phyloP scores from a whole-genome alignment of 2,113 vertebrate species.

The Bufo gargarizans region DNA sequence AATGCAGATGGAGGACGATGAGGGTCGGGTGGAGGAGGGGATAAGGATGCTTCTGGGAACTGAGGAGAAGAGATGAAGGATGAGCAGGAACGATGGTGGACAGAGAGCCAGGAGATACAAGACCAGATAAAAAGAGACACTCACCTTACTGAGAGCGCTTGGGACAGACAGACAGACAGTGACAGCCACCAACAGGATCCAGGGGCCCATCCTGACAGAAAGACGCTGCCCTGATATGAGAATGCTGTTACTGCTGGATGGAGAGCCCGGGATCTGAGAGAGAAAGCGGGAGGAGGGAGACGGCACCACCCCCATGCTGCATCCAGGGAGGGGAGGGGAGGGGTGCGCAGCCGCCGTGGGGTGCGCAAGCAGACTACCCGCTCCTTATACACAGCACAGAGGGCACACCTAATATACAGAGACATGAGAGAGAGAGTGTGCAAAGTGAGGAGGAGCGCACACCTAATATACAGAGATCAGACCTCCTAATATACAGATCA shows the following conservation, averaged over 20 bases:
- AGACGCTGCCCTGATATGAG: slow-evolving; percentile 52
- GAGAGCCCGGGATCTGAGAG: not conserved
- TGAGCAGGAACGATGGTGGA: not conserved
- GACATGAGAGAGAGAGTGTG: too few species aligned
- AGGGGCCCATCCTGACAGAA: slow-evolving; percentile 51
- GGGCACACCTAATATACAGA: not conserved
- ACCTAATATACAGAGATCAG: not conserved
- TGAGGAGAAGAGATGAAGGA: not conserved
- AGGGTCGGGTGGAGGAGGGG: not conserved
- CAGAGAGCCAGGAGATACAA: not conserved
- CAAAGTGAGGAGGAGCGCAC: too few species aligned
- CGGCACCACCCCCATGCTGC: slow-evolving; percentile 38
- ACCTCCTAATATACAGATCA: too few species aligned
- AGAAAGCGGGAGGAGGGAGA: not conserved
- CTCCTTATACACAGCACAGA: not conserved
- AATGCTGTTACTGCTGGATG: slow-evolving; percentile 28
- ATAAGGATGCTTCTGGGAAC: not conserved
- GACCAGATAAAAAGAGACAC: not conserved
- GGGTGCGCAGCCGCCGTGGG: not conserved
- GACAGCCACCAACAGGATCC: slow-evolving; percentile 49
- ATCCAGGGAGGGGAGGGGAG: not conserved
- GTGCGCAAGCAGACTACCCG: not conserved
- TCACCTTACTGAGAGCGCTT: slow-evolving; percentile 20
- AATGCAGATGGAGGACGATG: not conserved
- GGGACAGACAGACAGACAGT: slow-evolving; percentile 35